Evolutionary conservation across 2,888 invertebrate genomes (phyloP).

Genomic region (Sinodicranocentrus sp.): DNA sequence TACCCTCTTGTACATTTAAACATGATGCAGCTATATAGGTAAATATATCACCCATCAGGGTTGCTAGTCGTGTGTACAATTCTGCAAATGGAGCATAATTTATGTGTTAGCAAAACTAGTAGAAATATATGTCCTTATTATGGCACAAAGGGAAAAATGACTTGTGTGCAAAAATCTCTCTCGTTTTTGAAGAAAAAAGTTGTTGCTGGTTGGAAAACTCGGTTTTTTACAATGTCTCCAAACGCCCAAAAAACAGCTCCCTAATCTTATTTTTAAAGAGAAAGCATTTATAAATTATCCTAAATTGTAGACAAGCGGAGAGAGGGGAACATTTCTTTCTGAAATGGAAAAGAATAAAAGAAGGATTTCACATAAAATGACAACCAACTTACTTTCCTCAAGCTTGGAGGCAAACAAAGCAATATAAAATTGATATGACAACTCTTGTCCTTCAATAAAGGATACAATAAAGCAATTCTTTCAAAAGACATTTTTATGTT

Average conservation of each 20-base stretch:
- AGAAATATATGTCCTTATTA: no score
- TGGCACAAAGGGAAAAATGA: not conserved
- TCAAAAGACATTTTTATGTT: no score
- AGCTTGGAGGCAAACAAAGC: slow-evolving; percentile 80
- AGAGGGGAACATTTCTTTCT: no score
- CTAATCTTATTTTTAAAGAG: not conserved
- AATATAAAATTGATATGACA: no score
- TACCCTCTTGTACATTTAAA: no score
- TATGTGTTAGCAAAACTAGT: slow-evolving; percentile 29
- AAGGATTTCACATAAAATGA: no score
- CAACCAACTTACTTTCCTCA: slow-evolving; percentile 82
- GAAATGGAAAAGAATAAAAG: not conserved
- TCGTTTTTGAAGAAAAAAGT: no score
- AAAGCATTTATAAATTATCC: not conserved
- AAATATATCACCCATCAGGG: not conserved
- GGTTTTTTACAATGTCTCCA: no score
- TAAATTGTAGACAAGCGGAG: not conserved
- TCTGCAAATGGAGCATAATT: slow-evolving; percentile 48
- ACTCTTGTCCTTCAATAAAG: no score
- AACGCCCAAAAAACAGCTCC: not conserved
- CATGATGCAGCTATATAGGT: not conserved
- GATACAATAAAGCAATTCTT: no score
- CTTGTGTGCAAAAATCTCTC: not conserved
- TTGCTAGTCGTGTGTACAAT: slow-evolving; percentile 22
- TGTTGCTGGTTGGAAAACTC: no score